Conservation (phyloP, 1,140 invertebrate species). For the Grapholita molesta region DNA sequence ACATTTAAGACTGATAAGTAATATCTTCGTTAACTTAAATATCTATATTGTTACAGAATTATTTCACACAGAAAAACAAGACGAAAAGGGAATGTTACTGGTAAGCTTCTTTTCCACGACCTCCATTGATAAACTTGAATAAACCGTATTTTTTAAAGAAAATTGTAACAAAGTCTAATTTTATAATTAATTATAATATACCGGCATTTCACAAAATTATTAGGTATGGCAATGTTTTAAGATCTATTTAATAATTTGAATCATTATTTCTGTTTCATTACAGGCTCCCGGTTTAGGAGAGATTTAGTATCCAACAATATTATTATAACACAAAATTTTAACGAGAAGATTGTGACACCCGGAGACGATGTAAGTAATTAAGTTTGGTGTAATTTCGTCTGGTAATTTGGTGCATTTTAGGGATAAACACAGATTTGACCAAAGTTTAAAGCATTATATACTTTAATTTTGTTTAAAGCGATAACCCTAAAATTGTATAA, state of each 20-base stretch:
- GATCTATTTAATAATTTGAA: neutral
- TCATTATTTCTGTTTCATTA: conserved; percentile 25
- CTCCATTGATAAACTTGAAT: conserved; percentile 10
- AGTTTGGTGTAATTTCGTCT: neutral
- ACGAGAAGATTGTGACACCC: conserved; percentile 57
- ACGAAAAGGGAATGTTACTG: conserved; percentile 10
- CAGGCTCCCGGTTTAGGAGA: conserved; percentile 40
- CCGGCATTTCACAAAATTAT: too few species aligned
- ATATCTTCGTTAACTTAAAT: neutral
- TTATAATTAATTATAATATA: too few species aligned
- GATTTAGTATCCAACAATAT: conserved; percentile 48
- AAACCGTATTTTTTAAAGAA: too few species aligned
- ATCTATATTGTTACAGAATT: conserved; percentile 20
- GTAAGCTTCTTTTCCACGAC: conserved; percentile 22
- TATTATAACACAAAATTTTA: conserved; percentile 65
- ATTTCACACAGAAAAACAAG: conserved; percentile 25
- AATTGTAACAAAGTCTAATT: too few species aligned
- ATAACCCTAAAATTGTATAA: too few species aligned
- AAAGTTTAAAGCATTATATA: too few species aligned
- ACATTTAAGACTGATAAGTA: neutral
- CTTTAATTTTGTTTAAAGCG: too few species aligned
- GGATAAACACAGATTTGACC: neutral
- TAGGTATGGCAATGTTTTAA: too few species aligned
- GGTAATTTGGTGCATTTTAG: neutral
- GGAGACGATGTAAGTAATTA: conserved; percentile 61